phyloP scores from a whole-genome alignment of 2,113 vertebrate species.

The Willisornis vidua region DNA sequence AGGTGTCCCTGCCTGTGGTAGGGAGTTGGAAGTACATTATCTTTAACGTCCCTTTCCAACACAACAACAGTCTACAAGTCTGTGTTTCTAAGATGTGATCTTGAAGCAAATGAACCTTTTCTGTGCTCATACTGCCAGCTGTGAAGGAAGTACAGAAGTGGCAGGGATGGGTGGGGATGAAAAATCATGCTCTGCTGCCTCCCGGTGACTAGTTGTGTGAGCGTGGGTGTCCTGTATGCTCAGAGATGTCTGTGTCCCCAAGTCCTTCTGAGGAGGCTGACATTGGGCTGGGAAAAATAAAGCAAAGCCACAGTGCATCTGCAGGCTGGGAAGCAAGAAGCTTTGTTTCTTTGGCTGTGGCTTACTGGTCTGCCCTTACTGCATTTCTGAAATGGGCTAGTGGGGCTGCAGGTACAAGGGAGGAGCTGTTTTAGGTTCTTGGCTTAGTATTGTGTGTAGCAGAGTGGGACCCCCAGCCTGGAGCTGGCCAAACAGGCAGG shows the following conservation, averaged over 20 bases:
- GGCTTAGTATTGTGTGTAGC: background rate
- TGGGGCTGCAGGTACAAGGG: fast-evolving
- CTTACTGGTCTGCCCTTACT: background rate
- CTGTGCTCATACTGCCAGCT: fast-evolving
- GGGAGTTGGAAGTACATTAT: background rate
- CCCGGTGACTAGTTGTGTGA: background rate
- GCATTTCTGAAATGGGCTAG: background rate
- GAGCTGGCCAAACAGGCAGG: background rate
- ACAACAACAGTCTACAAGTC: background rate
- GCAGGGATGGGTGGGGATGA: background rate
- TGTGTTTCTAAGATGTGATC: background rate
- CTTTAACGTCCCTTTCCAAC: background rate
- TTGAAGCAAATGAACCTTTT: background rate
- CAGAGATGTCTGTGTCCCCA: background rate
- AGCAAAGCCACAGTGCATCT: background rate
- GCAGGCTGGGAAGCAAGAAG: background rate
- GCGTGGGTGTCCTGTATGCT: fast-evolving
- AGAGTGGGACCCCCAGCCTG: background rate
- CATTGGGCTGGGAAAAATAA: background rate
- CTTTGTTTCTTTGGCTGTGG: background rate
- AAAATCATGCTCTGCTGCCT: background rate
- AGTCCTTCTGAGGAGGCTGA: fast-evolving
- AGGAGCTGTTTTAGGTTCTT: background rate
- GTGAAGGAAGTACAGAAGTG: background rate
- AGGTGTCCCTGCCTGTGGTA: background rate